Conservation (phyloP, 1,140 invertebrate genomes). For the Drosophila orosa region DNA sequence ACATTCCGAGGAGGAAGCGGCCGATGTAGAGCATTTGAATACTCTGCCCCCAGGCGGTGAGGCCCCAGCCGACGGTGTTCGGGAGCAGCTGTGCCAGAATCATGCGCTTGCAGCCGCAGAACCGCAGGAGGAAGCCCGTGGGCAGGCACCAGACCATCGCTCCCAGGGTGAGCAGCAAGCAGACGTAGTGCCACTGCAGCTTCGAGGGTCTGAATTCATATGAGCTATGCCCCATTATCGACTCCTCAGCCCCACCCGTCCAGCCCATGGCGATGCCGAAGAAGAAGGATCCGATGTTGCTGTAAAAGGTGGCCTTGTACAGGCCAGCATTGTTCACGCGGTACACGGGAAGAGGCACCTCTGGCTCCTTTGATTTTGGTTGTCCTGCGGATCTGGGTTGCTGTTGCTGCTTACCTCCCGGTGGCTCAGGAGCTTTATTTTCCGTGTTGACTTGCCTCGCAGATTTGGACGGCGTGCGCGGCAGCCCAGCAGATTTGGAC, state of each 20-base stretch:
- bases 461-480: too few species aligned
- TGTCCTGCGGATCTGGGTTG: not conserved
- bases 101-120: constrained; percentile 88
- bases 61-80: constrained; percentile 87
- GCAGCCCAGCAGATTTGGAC: too few species aligned
- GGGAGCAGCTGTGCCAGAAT: constrained; percentile 88
- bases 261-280: constrained; percentile 88
- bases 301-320: constrained; percentile 61
- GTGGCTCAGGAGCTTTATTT: not conserved
- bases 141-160: constrained; percentile 86
- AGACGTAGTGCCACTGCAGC: constrained; percentile 42
- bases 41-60: constrained; percentile 86
- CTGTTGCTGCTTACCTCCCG: too few species aligned
- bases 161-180: constrained; percentile 53
- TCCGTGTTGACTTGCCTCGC: rapidly evolving
- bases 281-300: constrained; percentile 86
- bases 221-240: constrained; percentile 71
- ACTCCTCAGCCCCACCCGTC: constrained; percentile 86
- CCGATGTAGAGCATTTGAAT: constrained; percentile 87
- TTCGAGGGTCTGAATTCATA: constrained; percentile 62
- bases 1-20: constrained; percentile 88
- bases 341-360: too few species aligned
- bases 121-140: constrained; percentile 87
- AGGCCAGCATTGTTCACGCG: constrained; percentile 16
- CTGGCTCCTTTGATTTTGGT: not conserved